phyloP scores from a whole-genome alignment of 2,113 vertebrate genomes.

The Oryzias javanicus region DNA sequence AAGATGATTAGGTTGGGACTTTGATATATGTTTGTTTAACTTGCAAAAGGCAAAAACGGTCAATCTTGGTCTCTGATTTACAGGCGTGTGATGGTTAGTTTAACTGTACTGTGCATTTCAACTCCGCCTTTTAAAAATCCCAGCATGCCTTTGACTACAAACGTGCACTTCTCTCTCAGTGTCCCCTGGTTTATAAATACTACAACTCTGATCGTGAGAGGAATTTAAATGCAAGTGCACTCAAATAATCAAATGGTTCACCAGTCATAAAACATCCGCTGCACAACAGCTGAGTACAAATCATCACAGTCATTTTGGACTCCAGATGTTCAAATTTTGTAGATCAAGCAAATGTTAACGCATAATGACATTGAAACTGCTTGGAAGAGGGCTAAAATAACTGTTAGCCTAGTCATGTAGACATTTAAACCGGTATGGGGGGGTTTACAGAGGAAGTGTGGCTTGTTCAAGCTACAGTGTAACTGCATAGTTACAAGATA shows the following conservation, averaged over 20 bases:
- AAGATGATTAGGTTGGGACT: too few relatives aligned
- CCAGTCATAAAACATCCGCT: constrained; percentile 32
- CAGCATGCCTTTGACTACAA: constrained; percentile 11
- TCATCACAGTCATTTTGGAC: constrained; percentile 45
- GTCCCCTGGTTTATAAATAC: constrained; percentile 18
- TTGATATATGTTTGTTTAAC: too few relatives aligned
- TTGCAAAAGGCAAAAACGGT: too few relatives aligned
- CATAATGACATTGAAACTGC: constrained; percentile 67
- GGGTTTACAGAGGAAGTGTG: constrained; percentile 22
- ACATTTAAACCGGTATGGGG: constrained; percentile 15
- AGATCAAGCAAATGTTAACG: constrained; percentile 54
- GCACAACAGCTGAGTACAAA: constrained; percentile 16
- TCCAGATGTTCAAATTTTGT: constrained; percentile 53
- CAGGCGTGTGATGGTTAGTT: background rate
- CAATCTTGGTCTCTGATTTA: too few relatives aligned
- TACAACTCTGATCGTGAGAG: constrained; percentile 23
- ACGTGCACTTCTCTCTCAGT: constrained; percentile 9
- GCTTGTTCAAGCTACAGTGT: constrained; percentile 21
- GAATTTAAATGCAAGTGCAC: constrained; percentile 43
- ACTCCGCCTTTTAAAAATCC: background rate
- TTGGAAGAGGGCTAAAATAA: constrained; percentile 26
- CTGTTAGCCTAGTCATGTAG: constrained; percentile 8
- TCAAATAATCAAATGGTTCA: constrained; percentile 30
- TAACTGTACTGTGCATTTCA: constrained; percentile 1
- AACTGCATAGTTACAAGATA: constrained; percentile 45